Percentiles rank a stretch among this genome's conserved stretches.
Evolutionary conservation across 2,888 invertebrate genomes (phyloP).

Genomic region (Lamproptera curius): DNA sequence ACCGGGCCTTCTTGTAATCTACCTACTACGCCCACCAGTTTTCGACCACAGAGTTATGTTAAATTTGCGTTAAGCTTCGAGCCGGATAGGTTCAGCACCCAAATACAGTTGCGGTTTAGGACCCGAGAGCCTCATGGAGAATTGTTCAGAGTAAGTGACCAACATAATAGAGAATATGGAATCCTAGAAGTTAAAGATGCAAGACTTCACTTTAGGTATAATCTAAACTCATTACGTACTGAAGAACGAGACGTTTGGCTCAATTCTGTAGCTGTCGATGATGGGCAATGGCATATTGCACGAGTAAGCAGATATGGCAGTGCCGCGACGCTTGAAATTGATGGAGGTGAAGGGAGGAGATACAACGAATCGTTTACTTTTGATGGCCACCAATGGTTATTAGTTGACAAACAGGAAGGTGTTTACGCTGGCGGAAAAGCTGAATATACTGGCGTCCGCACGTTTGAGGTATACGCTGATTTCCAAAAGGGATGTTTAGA

Average conservation of each 20-base stretch:
- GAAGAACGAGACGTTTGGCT: conserved; percentile 95
- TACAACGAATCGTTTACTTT: conserved; percentile 96
- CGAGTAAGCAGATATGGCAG: conserved; percentile 94
- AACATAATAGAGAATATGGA: conserved; percentile 95
- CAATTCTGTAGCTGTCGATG: conserved; percentile 92
- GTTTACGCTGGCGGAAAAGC: conserved; percentile 98
- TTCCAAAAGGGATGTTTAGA: conserved; percentile 92
- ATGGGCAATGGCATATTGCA: conserved; percentile 98
- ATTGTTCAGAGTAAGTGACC: conserved; percentile 95
- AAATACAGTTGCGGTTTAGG: conserved; percentile 95
- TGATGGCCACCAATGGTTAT: conserved; percentile 93
- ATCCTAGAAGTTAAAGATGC: conserved; percentile 95
- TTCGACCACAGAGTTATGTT: conserved; percentile 96
- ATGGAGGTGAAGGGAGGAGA: conserved; percentile 95
- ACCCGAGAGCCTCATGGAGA: conserved; percentile 96
- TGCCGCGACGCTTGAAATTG: conserved; percentile 93
- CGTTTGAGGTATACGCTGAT: conserved; percentile 96
- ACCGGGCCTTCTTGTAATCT: conserved; percentile 93
- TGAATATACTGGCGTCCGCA: conserved; percentile 94
- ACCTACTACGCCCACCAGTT: conserved; percentile 93
- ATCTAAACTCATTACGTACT: conserved; percentile 93
- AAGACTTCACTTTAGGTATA: conserved; percentile 93
- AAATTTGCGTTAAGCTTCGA: conserved; percentile 97
- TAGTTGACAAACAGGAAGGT: conserved; percentile 96
- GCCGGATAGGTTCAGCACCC: conserved; percentile 94